A percentile compares a stretch with the other conserved stretches of the same genome.
Evolutionary conservation across 2,113 vertebrate genomes (phyloP).

Genomic region (Colistium nudipinnis): DNA sequence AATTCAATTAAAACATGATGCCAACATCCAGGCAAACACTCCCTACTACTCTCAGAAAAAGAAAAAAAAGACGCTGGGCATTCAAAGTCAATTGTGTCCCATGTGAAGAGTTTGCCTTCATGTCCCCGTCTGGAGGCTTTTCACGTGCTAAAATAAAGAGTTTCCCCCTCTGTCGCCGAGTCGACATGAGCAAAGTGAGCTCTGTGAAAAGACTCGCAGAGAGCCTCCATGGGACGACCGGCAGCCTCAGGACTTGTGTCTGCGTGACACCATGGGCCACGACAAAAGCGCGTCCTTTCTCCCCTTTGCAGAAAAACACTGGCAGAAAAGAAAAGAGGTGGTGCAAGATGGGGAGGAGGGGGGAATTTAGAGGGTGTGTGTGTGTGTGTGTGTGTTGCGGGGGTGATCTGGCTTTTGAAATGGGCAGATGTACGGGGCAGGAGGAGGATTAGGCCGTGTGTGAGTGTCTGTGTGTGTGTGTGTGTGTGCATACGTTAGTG

Average conservation of each 20-base stretch:
- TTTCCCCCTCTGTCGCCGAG: constrained; percentile 47
- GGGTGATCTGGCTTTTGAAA: constrained; percentile 87
- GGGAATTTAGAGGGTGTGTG: constrained; percentile 79
- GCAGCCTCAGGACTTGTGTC: constrained; percentile 66
- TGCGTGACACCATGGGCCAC: constrained; percentile 61
- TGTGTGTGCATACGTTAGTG: too few species aligned
- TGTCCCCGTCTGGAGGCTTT: constrained; percentile 69
- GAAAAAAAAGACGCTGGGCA: too few species aligned
- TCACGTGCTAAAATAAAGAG: constrained; percentile 66
- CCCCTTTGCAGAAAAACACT: constrained; percentile 87
- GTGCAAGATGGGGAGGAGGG: constrained; percentile 60
- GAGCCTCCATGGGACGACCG: constrained; percentile 73
- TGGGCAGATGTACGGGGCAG: constrained; percentile 90
- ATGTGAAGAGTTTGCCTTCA: constrained; percentile 66
- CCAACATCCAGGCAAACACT: constrained; percentile 58
- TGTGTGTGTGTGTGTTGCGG: too few species aligned
- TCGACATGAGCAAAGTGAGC: constrained; percentile 66
- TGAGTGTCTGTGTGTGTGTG: too few species aligned
- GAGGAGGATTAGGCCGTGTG: constrained; percentile 92
- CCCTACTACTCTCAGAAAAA: constrained; percentile 45
- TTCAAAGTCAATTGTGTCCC: constrained; percentile 65
- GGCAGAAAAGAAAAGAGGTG: constrained; percentile 80
- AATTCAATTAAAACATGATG: constrained; percentile 61
- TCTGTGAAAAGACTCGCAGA: constrained; percentile 61
- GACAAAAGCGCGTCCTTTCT: constrained; percentile 85